phyloP scores from a whole-genome alignment of 2,888 invertebrate genomes.

The Elmis aenea region DNA sequence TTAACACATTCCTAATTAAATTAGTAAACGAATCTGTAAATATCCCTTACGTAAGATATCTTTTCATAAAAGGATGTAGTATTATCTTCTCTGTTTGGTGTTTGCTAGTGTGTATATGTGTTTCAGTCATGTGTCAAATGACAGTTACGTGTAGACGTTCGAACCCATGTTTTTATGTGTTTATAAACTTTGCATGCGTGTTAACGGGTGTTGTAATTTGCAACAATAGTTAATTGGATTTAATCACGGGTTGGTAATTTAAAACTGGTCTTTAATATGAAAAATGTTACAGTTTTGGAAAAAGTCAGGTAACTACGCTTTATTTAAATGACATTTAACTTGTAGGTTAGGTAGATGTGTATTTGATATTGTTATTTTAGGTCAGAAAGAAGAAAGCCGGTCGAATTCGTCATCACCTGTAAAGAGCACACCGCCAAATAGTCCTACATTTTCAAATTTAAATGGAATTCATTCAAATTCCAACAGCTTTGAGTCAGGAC shows the following conservation, averaged over 20 bases:
- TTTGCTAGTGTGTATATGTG: no score
- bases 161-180: no score
- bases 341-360: slow-evolving; percentile 21
- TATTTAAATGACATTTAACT: slow-evolving; percentile 11
- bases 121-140: no score
- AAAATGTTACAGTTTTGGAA: slow-evolving; percentile 73
- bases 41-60: no score
- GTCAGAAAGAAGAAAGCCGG: slow-evolving; percentile 28
- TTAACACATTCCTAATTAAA: no score
- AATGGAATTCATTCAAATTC: slow-evolving; percentile 14
- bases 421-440: slow-evolving; percentile 17
- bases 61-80: no score
- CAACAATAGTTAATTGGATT: slow-evolving; percentile 3
- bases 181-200: slow-evolving; percentile 12
- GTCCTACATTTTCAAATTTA: slow-evolving; percentile 17
- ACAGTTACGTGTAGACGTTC: no score
- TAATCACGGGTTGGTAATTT: not conserved
- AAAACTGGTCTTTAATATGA: slow-evolving; percentile 10
- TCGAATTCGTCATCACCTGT: slow-evolving; percentile 20
- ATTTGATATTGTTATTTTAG: slow-evolving; percentile 25
- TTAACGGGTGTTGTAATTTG: slow-evolving; percentile 8
- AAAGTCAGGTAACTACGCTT: slow-evolving; percentile 56
- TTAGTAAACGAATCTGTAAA: no score
- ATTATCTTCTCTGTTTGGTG: no score
- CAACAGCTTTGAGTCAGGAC: slow-evolving; percentile 20